Evolutionary conservation across 2,113 vertebrate genomes (phyloP).

Genomic region (Ptilorrhoa leucosticta): DNA sequence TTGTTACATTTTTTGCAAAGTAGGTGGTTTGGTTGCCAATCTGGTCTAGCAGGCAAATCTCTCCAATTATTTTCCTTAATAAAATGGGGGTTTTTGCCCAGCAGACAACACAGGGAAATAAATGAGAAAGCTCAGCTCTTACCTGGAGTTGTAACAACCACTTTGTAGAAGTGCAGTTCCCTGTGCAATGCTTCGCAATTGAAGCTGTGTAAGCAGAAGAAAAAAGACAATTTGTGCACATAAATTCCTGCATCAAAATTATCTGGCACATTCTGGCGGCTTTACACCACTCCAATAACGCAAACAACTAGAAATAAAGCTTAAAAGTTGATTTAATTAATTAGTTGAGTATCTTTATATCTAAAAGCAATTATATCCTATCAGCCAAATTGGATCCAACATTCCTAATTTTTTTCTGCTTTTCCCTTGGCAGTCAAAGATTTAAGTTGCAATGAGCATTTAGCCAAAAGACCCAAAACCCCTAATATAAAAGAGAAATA

Average conservation of each 20-base stretch:
- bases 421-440: background rate
- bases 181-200: background rate
- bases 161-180: background rate
- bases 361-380: background rate
- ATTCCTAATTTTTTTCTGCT: background rate
- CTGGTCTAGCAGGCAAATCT: background rate
- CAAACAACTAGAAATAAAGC: background rate
- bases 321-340: background rate
- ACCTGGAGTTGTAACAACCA: background rate
- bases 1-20: background rate
- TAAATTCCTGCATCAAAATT: background rate
- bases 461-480: no score
- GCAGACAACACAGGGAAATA: background rate
- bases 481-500: background rate
- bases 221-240: background rate
- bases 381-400: background rate
- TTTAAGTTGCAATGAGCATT: background rate
- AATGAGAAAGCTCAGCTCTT: background rate
- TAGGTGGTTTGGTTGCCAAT: background rate
- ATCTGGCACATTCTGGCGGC: background rate
- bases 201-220: background rate
- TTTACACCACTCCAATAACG: background rate
- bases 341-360: background rate
- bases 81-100: background rate
- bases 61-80: conserved; percentile 11